Base-by-base conservation (phyloP, 2,888 invertebrate genomes). In the Oscheius sp. region DNA sequence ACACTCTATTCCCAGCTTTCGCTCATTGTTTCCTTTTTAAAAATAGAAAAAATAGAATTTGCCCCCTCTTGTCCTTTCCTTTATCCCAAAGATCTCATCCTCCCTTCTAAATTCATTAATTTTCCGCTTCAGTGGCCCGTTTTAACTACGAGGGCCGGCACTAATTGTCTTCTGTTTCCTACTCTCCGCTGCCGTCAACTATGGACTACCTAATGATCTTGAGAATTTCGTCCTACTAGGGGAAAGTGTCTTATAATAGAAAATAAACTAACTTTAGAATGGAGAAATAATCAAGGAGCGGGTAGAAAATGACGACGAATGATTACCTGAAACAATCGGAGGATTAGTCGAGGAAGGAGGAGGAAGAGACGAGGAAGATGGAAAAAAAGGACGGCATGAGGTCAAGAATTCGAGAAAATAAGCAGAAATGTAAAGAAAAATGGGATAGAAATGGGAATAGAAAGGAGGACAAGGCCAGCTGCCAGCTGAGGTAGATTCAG, bases 101-200 rank as follows among this genome's bases (percentile, higher is more conserved):
- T 23, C 7, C 25, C 18, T 53, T 21, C 53, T 23, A n/a, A 21
- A 53, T 53, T 53, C 53, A 53, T 53, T 53, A 53, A 53, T 53
- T 53, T 53, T 53, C 53, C 53, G 53, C 53, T 53, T 23, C 18
- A 18, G 21, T 12, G 16, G 18, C 12, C 53, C 21, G 9, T 35
- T 35, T 35, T 35, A 35, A 35, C 35, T 9, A 9, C 5, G 35
- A 9, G 35, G 35, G 9, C 35, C 5, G 35, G 35, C 5, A 21
- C 53, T 53, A 53, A 53, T 53, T 53, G 53, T 53, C 23, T 53
- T 21, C 21, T 18, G 21, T 53, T 7, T 13, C 13, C 49, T n/a
- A n/a, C n/a, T n/a, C 49, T 13, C 53, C 21, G 53, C 21, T 21
- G 12, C 53, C 2, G 2, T 23, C 23, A n/a, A 25, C 53, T 49